Base-by-base conservation (phyloP, 35 echinoderm and acorn worm genomes). In the Ptychodera flava region DNA sequence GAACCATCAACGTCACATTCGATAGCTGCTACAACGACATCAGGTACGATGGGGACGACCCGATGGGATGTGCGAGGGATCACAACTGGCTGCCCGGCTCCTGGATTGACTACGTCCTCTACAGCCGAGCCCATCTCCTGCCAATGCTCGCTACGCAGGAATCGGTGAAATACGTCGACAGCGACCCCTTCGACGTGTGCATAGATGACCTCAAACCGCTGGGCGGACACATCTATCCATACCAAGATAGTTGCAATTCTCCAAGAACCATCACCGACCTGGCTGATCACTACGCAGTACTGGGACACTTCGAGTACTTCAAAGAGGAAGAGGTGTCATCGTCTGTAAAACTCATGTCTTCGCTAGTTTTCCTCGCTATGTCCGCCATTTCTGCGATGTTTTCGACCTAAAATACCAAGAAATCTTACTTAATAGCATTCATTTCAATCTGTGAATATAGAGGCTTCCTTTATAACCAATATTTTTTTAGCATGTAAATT, bases 241-340 rank as follows among this genome's bases (percentile, higher is more conserved):
- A 64, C 22, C 22, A 6, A 12, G 45, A 64, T 22, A 38, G 88
- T 86, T 93, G 91, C 80, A 35, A 84, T 36, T 34, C 0, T 80
- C 29, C 29, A 36, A 87, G 86, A 77, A 93, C 85, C 33, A 93
- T 93, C 32, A 93, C 88, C 27, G 91, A 93, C 77, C 81, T 93
- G 38, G 28, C 91, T 0, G 91, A 93, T 78, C 91, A 93, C 52
- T 93, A 89, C 83, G 91, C 91, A 1, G 91, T 85, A 2, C 80
- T 93, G 38, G 91, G 91, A n/a, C 34, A 34, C 33, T 90, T 90
- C 37, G 27, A 38, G 31, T 93, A 88, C 79, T 36, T 36, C 36
- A 81, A 10, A 28, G 75, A 83, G 22, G 82, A 77, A 53, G 52
- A 81, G 37, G 29, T 31, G 34, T 15, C 52, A 29, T 36, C 77